These are phyloP conservation scores for Baronia brevicornis DNA, from an alignment of 2,888 invertebrate genomes.

Conservation along the genomic window DNA sequence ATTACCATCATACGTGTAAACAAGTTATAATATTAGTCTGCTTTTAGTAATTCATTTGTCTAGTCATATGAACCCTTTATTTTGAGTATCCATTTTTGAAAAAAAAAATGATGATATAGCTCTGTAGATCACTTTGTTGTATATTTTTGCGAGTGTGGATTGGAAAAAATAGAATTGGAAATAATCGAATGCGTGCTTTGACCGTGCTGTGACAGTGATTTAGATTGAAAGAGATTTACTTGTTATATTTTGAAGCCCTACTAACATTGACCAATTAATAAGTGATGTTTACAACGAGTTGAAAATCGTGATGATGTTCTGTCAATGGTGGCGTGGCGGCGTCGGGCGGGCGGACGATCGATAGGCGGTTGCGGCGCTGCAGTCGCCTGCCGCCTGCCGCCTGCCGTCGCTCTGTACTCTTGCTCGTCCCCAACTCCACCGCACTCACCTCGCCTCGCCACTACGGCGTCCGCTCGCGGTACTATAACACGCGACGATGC, in stretches of 20 bases:
- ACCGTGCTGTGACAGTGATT: neutral
- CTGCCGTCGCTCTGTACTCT: constrained; percentile 22
- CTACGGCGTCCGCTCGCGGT: constrained; percentile 47
- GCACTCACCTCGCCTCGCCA: constrained; percentile 30
- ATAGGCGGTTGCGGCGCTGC: constrained; percentile 63
- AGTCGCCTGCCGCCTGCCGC: constrained; percentile 34
- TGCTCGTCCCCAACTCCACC: too few species aligned
- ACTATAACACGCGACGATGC: constrained; percentile 64
- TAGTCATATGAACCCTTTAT: too few species aligned
- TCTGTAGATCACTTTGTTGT: too few species aligned
- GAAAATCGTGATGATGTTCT: constrained; percentile 24
- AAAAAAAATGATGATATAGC: too few species aligned
- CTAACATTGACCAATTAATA: constrained; percentile 6
- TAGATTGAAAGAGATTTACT: neutral
- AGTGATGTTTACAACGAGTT: constrained; percentile 19
- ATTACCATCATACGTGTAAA: too few species aligned
- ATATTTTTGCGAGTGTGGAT: too few species aligned
- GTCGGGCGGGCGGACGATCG: constrained; percentile 44
- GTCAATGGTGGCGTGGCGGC: constrained; percentile 26
- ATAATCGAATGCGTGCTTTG: too few species aligned
- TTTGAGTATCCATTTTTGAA: too few species aligned
- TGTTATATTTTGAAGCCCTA: neutral
- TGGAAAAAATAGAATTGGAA: too few species aligned
- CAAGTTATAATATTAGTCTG: too few species aligned
- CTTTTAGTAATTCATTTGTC: too few species aligned